Base-by-base conservation (phyloP, 2,888 invertebrate species). In the Agrilus cyanescens region DNA sequence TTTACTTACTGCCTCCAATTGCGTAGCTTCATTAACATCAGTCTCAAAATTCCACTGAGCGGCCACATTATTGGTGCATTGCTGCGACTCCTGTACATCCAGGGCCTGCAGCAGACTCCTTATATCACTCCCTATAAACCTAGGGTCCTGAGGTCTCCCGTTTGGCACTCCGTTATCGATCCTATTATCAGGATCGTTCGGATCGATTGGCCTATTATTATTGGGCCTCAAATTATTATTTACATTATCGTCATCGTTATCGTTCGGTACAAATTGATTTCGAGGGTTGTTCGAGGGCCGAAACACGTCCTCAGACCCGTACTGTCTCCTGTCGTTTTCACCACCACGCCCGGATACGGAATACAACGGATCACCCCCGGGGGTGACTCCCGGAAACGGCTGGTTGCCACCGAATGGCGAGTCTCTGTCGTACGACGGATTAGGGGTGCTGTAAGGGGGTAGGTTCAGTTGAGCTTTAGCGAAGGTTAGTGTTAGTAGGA, bases 41-140 rank as follows among this genome's bases (percentile, higher is more conserved):
- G 88, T 88, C 66, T 89, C 88, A 58, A 87, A 89, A 61, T 82
- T 81, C 89, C 89, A 89, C 59, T 89, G 89, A 1, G 86, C 85
- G 0, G 78, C 82, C n/a, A 89, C 88, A 62, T 88, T 88, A 39
- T 80, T 80, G 0, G 85, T 85, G 57, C 88, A 89, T 63, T 85
- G 82, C 59, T 82, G 78, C 0, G 86, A 81, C 8, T 85, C 79
- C 56, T 82, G 78, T 25, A 80, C 74, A 60, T 88, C 88, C 18
- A 85, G 72, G 46, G 81, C 79, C 34, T 77, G 73, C 48, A 88
- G 61, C 33, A 84, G 71, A 47, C 75, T 73, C 46, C 74, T 67
- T 1, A 72, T 48, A 63, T 66, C 62, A 64, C 71, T 60, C 29
- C 25, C 25, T 25, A 25, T 10, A 10, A 25, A 25, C 10, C 25